Evolutionary conservation across 1,140 invertebrate genomes (phyloP).

Genomic region (Drosophila pseudoananassae): DNA sequence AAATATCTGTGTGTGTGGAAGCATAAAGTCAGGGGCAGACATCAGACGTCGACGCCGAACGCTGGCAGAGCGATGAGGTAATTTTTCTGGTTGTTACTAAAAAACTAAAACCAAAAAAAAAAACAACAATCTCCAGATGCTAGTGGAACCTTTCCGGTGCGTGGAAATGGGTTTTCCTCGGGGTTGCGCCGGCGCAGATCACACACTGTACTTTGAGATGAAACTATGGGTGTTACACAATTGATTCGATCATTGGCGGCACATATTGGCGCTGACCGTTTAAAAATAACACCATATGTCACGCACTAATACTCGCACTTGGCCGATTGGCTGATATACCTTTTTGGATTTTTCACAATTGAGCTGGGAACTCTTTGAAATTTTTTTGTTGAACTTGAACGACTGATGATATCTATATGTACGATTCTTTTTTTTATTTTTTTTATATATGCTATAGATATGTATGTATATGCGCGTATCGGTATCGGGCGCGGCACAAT

Average conservation of each 20-base stretch:
- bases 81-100: constrained; percentile 64
- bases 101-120: constrained; percentile 5
- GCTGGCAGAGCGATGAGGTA: constrained; percentile 75
- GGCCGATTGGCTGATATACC: constrained; percentile 32
- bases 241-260: constrained; percentile 55
- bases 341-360: constrained; percentile 58
- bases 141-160: constrained; percentile 6
- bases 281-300: constrained; percentile 77
- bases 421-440: not conserved
- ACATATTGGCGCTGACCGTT: constrained; percentile 29
- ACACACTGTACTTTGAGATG: constrained; percentile 12
- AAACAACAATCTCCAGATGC: constrained; percentile 9
- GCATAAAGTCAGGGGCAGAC: constrained; percentile 75
- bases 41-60: constrained; percentile 46
- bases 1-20: constrained; percentile 39
- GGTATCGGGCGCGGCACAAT: constrained; percentile 71
- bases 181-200: constrained; percentile 56
- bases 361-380: constrained; percentile 60
- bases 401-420: constrained; percentile 38
- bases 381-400: constrained; percentile 65
- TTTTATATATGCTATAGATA: constrained; percentile 14
- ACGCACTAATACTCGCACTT: constrained; percentile 64
- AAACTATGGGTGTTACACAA: constrained; percentile 58
- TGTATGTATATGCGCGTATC: constrained; percentile 47
- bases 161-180: constrained; percentile 36